Evolutionary conservation across 2,113 vertebrate species (phyloP), one percentile per base, ranked within the genome.

Genomic region (Brachypteracias leptosomus): DNA sequence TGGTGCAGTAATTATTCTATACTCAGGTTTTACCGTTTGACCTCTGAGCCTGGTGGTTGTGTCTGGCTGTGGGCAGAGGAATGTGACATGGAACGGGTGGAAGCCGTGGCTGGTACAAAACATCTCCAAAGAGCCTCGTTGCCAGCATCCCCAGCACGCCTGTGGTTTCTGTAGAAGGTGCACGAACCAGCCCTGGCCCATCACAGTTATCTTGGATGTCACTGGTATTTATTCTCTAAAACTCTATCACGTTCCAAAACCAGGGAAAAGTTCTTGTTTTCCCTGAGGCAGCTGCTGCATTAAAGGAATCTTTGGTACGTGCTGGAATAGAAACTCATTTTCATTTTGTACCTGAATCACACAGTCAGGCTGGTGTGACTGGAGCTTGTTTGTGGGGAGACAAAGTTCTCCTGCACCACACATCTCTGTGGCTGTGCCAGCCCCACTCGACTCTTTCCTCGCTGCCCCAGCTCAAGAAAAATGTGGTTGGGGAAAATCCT

Each of bases 261-360:
- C 80, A 87, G 77, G 42, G 79, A 80, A 20, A 70, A 89, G 82
- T 46, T 88, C 63, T 66, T 62, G 40, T 85, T 94, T 88, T 63
- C 88, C 80, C 31, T 59, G 49, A 88, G 78, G 88, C 72, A 81
- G 95, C 51, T 62, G 68, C 57, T 86, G 57, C 68, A 10, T 90
- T 74, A 62, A 55, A 58, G 88, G 90, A 55, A 81, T 95, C 75
- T 72, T 95, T 68, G 51, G 76, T 95, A 85, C 13, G 4, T 58
- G 51, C 92, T 89, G 35, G 88, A 94, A 85, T 52, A 96, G 90
- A 78, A 90, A 57, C 80, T 85, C 25, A 9, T 80, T 91, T 81
- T 57, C 16, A 65, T 25, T 93, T 63, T 89, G 58, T 82, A 82
- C 88, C 85, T 93, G 68, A 90, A 82, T 47, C 82, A 29, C 4